Conservation (phyloP, 2,113 vertebrate species). For the Lepus europaeus region DNA sequence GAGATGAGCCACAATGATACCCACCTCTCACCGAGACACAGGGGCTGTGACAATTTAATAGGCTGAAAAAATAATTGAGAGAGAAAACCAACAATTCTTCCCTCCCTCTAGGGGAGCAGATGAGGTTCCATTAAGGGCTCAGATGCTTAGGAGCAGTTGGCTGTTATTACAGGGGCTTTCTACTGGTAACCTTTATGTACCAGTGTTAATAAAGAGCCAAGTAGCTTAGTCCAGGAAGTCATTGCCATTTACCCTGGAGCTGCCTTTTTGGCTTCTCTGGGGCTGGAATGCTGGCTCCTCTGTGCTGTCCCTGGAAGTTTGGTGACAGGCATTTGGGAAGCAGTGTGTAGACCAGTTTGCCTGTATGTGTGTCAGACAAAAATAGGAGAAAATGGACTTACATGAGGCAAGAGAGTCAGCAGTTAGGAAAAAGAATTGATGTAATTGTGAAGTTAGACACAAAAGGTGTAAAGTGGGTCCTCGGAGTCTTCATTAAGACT, state of each 20-base stretch:
- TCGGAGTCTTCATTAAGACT: neutral
- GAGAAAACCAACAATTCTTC: conserved; percentile 67
- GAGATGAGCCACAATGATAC: conserved; percentile 39
- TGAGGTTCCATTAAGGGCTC: conserved; percentile 64
- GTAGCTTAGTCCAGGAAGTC: neutral
- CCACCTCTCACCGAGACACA: conserved; percentile 53
- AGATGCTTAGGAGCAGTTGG: conserved; percentile 1
- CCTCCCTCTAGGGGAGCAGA: conserved; percentile 30
- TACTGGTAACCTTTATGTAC: neutral
- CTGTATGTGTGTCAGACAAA: neutral
- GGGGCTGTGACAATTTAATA: conserved; percentile 78
- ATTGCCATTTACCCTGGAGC: neutral
- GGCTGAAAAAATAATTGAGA: conserved; percentile 85
- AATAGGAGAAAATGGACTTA: neutral
- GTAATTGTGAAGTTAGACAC: neutral
- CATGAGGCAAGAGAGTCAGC: neutral
- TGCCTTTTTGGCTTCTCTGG: neutral
- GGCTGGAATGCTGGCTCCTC: too few species aligned
- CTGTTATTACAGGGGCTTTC: neutral
- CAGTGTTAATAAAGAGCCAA: neutral
- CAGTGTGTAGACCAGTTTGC: neutral
- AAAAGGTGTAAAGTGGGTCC: too few species aligned
- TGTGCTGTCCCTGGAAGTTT: neutral
- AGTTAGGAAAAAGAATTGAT: neutral
- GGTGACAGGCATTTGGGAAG: neutral